These are phyloP conservation scores for Hydrotaea diabolus DNA, from an alignment of 2,888 invertebrate species.

Conservation along the genomic window DNA sequence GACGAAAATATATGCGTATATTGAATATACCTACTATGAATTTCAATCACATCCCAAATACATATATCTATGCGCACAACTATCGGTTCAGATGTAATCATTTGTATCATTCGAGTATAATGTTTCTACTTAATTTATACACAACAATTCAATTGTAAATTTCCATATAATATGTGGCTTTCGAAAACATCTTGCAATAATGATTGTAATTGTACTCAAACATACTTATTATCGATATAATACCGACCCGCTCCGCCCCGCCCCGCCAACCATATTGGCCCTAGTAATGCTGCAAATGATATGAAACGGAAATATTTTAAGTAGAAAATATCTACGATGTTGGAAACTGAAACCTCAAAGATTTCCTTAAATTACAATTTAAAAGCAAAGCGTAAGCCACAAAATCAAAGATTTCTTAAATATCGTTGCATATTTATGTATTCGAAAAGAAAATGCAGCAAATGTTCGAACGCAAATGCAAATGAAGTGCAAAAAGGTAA, in stretches of 20 bases:
- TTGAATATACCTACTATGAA: too few relatives aligned
- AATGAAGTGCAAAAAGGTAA: slow-evolving; percentile 59
- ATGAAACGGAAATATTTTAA: slow-evolving; percentile 28
- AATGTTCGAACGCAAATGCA: slow-evolving; percentile 37
- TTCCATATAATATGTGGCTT: slow-evolving; percentile 33
- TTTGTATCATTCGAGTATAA: background rate
- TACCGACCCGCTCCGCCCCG: background rate
- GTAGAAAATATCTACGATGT: background rate
- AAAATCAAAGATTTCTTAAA: slow-evolving; percentile 67
- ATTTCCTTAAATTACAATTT: slow-evolving; percentile 56
- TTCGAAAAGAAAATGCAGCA: background rate
- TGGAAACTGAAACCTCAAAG: slow-evolving; percentile 55
- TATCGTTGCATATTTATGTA: slow-evolving; percentile 57
- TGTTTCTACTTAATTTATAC: slow-evolving; percentile 20
- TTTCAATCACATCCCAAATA: too few relatives aligned
- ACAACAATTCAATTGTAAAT: slow-evolving; percentile 35
- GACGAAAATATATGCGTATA: too few relatives aligned
- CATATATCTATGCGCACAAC: too few relatives aligned
- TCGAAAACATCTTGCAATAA: slow-evolving; percentile 25
- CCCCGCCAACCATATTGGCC: too few relatives aligned
- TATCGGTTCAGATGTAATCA: background rate
- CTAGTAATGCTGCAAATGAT: slow-evolving; percentile 13
- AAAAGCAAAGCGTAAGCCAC: slow-evolving; percentile 63
- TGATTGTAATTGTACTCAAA: slow-evolving; percentile 27
- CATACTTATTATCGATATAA: slow-evolving; percentile 20